phyloP scores from a whole-genome alignment of 2,113 vertebrate genomes.

The Hippocampus mohnikei region DNA sequence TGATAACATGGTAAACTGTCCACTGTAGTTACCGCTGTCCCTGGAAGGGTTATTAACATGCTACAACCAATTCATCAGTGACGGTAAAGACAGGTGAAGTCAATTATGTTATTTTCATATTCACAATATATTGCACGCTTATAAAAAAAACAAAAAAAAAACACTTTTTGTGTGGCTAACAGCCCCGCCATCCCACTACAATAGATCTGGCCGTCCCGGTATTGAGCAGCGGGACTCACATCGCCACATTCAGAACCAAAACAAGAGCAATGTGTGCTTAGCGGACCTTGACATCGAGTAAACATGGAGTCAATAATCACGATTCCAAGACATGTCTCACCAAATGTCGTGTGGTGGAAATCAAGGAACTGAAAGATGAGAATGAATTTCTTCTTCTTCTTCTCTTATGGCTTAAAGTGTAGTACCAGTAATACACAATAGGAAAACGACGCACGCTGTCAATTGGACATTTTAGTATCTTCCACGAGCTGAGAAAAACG shows the following conservation, averaged over 20 bases:
- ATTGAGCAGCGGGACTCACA: too few species aligned
- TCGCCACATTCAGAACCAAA: neutral
- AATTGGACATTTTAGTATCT: neutral
- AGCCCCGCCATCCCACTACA: too few species aligned
- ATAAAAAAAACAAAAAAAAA: too few species aligned
- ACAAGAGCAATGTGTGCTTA: too few species aligned
- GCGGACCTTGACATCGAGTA: neutral
- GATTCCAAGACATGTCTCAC: neutral
- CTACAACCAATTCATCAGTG: too few species aligned
- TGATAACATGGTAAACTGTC: too few species aligned
- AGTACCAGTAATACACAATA: neutral
- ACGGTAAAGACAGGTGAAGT: too few species aligned
- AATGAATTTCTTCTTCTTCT: neutral
- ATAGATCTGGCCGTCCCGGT: too few species aligned
- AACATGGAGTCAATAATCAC: neutral
- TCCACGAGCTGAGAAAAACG: neutral
- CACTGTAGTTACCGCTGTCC: too few species aligned
- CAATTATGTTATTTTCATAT: too few species aligned
- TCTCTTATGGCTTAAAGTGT: neutral
- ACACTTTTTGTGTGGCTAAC: too few species aligned
- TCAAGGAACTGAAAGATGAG: neutral
- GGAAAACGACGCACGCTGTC: neutral
- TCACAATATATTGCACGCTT: too few species aligned
- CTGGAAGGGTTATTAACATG: neutral
- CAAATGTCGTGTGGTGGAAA: neutral